phyloP scores from a whole-genome alignment of 2,888 invertebrate species.

The Aethes cnicana region DNA sequence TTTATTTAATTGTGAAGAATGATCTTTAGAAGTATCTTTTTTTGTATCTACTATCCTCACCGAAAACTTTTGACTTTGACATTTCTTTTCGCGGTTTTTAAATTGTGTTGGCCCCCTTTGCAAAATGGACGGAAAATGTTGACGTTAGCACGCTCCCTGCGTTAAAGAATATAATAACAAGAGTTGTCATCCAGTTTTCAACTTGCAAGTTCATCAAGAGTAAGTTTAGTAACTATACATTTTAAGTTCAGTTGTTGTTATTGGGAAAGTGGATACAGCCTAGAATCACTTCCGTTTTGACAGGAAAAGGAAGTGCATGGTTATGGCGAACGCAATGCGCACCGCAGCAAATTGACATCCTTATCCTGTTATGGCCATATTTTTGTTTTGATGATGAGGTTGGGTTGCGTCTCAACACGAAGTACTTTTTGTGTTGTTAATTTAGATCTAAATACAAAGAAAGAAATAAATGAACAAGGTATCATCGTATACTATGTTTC shows the following conservation, averaged over 20 bases:
- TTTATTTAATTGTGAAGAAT: not conserved
- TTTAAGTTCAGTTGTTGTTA: constrained; percentile 16
- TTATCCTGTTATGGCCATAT: constrained; percentile 70
- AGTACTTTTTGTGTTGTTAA: not conserved
- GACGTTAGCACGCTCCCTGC: constrained; percentile 38
- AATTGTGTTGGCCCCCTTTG: constrained; percentile 33
- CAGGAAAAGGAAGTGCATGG: constrained; percentile 84
- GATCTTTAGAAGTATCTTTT: not conserved
- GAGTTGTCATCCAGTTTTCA: constrained; percentile 11
- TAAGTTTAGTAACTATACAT: constrained; percentile 26
- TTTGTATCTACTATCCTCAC: not conserved
- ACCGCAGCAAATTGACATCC: constrained; percentile 54
- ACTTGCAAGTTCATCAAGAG: constrained; percentile 10
- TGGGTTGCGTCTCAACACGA: constrained; percentile 18
- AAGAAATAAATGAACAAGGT: no score
- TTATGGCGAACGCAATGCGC: constrained; percentile 71
- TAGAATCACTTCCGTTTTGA: constrained; percentile 61
- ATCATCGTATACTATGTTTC: no score
- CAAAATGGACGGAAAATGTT: constrained; percentile 38
- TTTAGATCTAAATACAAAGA: no score
- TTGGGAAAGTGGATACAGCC: constrained; percentile 33
- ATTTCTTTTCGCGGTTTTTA: constrained; percentile 45
- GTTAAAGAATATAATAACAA: constrained; percentile 30
- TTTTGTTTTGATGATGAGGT: constrained; percentile 29
- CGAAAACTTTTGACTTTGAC: constrained; percentile 34